Base-by-base conservation (phyloP, 2,888 invertebrate species). In the Shargacucullia verbasci region DNA sequence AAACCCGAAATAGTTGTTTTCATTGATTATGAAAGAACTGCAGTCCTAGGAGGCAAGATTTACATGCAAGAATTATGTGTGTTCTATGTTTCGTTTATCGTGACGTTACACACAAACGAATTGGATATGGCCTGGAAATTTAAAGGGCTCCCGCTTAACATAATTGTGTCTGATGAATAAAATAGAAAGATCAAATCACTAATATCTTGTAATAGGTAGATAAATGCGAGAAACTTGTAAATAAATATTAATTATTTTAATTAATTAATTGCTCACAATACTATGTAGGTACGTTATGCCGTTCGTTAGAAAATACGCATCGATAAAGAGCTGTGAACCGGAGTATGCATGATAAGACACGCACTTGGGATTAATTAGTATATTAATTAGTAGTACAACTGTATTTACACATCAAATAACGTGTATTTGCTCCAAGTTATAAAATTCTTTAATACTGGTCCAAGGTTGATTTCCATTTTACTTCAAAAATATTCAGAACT, bases 401-500 rank as follows among this genome's bases (percentile, higher is more conserved):
- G 7, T 15, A 39, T 39, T 43, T 37, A 50, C 47, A 47, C 43
- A 50, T 20, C 20, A 20, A 2, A 3, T 20, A 20, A 3, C 50
- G 48, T 64, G 35, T 45, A 70, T 63, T 57, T 50, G 50, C 46
- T 43, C n/a, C 14, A 57, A 69, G 63, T 56, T 40, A 27, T 44
- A 35, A 29, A n/a, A 12, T 15, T 39, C 29, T 38, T 40, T 14
- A 34, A 44, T 43, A 52, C 33, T 37, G 54, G 39, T 53, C 47
- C 49, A 29, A 44, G 34, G 40, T 31, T 43, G 47, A 69, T 72
- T 57, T 63, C 33, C 40, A 55, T 57, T 68, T 62, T 56, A 70
- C 66, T 68, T 60, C 54, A 41, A 60, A 64, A 65, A 60, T 52
- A 68, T 66, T 66, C 31, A 35, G 25, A 60, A 52, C 48, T 71